These are phyloP conservation scores for Hyphantria cunea DNA, from an alignment of 1,140 invertebrate genomes.

Conservation along the genomic window DNA sequence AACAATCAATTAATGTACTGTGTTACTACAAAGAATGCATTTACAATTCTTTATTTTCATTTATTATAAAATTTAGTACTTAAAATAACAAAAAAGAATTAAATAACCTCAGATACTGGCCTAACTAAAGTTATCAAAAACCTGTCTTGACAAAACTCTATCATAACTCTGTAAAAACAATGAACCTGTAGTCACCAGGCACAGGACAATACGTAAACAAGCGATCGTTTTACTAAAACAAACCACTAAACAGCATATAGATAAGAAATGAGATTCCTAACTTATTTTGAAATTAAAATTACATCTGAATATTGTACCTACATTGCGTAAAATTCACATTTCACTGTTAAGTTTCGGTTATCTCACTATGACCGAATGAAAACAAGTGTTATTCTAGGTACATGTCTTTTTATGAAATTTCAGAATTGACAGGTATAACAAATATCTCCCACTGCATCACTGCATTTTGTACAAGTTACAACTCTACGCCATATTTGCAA, in stretches of 20 bases:
- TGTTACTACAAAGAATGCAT: too few relatives aligned
- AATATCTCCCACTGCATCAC: slow-evolving; percentile 73
- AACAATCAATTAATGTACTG: background rate
- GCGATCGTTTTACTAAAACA: slow-evolving; percentile 45
- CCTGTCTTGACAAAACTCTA: slow-evolving; percentile 63
- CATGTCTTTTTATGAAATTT: slow-evolving; percentile 69
- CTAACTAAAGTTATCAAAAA: slow-evolving; percentile 22
- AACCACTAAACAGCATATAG: slow-evolving; percentile 40
- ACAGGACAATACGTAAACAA: slow-evolving; percentile 45
- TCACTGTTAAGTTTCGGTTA: slow-evolving; percentile 57
- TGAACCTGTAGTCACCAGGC: slow-evolving; percentile 30
- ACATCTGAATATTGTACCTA: slow-evolving; percentile 52
- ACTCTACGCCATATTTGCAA: slow-evolving; percentile 76
- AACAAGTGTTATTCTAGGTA: slow-evolving; percentile 49
- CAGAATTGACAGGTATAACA: slow-evolving; percentile 69
- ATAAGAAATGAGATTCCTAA: slow-evolving; percentile 41
- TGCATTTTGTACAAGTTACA: slow-evolving; percentile 72
- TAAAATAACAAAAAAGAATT: background rate
- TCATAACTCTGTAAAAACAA: slow-evolving; percentile 28
- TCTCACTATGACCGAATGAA: slow-evolving; percentile 46
- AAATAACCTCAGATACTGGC: slow-evolving; percentile 1
- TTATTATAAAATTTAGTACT: background rate
- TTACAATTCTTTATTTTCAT: background rate
- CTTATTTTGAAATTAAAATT: slow-evolving; percentile 47
- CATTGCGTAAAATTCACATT: slow-evolving; percentile 74